Conservation (phyloP, 1,140 invertebrate genomes). For the Gryon sp. region DNA sequence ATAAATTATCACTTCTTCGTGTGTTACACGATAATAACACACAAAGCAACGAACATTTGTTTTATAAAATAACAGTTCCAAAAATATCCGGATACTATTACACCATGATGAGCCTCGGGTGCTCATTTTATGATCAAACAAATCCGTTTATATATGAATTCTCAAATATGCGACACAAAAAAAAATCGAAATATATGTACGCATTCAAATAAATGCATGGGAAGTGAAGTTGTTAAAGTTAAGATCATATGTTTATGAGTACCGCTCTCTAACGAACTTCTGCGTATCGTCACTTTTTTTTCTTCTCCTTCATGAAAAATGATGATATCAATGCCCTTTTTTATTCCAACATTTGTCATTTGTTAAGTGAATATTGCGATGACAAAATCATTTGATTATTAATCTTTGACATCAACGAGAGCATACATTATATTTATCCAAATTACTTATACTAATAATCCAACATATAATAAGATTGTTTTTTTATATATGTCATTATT, state of each 20-base stretch:
- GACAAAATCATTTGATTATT: too few species aligned
- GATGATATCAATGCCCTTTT: too few species aligned
- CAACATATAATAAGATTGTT: too few species aligned
- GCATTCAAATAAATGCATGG: constrained; percentile 4
- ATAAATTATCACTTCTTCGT: constrained; percentile 45
- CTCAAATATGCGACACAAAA: background rate
- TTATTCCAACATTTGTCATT: too few species aligned
- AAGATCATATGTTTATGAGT: constrained; percentile 1
- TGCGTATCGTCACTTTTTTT: too few species aligned
- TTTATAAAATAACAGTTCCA: constrained; percentile 43
- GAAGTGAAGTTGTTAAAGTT: constrained; percentile 17
- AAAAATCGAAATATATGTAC: constrained; percentile 9
- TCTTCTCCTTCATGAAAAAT: too few species aligned
- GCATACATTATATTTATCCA: too few species aligned
- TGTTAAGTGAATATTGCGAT: too few species aligned
- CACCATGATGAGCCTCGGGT: constrained; percentile 2
- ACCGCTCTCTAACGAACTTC: constrained; percentile 4
- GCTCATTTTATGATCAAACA: constrained; percentile 18
- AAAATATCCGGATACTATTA: constrained; percentile 22
- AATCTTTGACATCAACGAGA: too few species aligned
- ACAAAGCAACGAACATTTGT: constrained; percentile 29
- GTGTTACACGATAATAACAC: constrained; percentile 44
- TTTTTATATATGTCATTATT: too few species aligned
- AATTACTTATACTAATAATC: too few species aligned
- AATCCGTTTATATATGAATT: constrained; percentile 11